Evolutionary conservation across 2,797 vertebrate genomes (phyloP).

Genomic region (Otolemur crassicaudatus): DNA sequence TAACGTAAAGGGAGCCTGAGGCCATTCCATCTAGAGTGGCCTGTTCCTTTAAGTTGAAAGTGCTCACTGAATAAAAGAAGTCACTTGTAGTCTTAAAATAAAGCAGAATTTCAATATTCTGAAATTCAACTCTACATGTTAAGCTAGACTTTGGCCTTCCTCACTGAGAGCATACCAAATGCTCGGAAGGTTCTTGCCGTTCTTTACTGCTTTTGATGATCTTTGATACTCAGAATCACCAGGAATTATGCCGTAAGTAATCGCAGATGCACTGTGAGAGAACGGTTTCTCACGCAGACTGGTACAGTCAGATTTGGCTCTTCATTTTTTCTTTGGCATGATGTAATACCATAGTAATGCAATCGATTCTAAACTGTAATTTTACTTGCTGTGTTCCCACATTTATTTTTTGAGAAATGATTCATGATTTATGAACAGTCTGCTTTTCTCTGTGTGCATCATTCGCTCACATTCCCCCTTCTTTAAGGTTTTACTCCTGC

Average conservation of each 20-base stretch:
- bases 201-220: slow-evolving; percentile 15
- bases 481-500: slow-evolving; percentile 7
- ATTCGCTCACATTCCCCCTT: neutral
- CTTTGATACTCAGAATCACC: slow-evolving; percentile 38
- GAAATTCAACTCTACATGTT: slow-evolving; percentile 30
- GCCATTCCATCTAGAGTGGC: neutral
- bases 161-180: neutral
- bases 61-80: neutral
- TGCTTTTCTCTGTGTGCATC: neutral
- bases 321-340: neutral
- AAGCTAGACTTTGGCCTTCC: slow-evolving; percentile 19
- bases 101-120: slow-evolving; percentile 1
- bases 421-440: neutral
- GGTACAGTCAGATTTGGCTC: neutral
- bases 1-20: neutral
- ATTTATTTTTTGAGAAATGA: slow-evolving; percentile 34
- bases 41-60: slow-evolving; percentile 15
- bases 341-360: neutral
- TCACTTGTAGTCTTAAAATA: slow-evolving; percentile 47
- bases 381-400: slow-evolving; percentile 21
- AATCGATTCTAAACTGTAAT: slow-evolving; percentile 28
- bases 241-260: slow-evolving; percentile 32
- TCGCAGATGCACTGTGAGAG: neutral
- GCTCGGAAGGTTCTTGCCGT: neutral
- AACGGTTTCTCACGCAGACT: neutral